Base-by-base conservation (phyloP, 2,888 invertebrate genomes). In the Hylaea fasciaria region DNA sequence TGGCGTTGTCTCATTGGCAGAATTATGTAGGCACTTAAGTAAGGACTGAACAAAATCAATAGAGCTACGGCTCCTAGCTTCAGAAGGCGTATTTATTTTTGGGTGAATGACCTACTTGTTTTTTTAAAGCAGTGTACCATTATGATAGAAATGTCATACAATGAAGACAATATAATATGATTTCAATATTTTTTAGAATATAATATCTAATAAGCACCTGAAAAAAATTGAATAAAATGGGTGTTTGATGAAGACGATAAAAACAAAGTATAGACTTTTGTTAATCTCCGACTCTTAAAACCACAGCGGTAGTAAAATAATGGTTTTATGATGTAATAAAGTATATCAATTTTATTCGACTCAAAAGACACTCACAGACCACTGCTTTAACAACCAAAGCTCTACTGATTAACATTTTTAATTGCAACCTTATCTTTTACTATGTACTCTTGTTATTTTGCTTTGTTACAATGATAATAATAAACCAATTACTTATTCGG, bases 1-100 rank as follows among this genome's bases (percentile, higher is more conserved):
- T 64, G 40, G 40, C 17, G 51, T 47, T 53, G 52, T 55, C 55
- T 60, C 51, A 60, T 60, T 60, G 60, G 46, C 51, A 22, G 51
- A 56, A 61, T 56, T 56, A 61, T 56, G 51, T 52, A 44, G 39
- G 51, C 51, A 56, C 60, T 51, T 60, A 46, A 37, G 16, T 44
- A 5, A 44, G 40, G 32, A n/a, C 37, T 48, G 47, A 0, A 12
- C 17, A 28, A 32, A 58, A 58, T 53, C 52, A 53, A 58, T 58
- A 48, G 0, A 28, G 17, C 13, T 35, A 40, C 41, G 29, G 28
- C 22, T 11, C 29, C 41, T 49, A 13, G 39, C 39, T 39, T 12
- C n/a, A 13, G 28, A 13, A 13, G 22, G 39, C 14, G 22, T 22
- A 22, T 22, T 22, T 22, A 22, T 5, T 22, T 22, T 22, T n/a